These are phyloP conservation scores for Nothura maculosa DNA, from an alignment of 2,797 vertebrate genomes.

Conservation along the genomic window DNA sequence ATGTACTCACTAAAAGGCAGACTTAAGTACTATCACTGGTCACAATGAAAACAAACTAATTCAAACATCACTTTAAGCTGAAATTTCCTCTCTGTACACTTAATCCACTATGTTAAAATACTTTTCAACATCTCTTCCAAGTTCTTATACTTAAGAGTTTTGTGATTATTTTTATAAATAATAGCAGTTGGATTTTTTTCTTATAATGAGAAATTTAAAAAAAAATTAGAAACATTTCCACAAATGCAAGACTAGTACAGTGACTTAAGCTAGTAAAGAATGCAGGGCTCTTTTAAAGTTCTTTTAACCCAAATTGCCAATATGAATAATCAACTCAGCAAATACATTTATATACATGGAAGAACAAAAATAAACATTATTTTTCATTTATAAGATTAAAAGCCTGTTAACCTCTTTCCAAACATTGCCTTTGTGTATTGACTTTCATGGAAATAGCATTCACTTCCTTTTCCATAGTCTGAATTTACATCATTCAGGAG, in stretches of 20 bases:
- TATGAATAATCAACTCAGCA: slow-evolving; percentile 72
- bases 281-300: slow-evolving; percentile 32
- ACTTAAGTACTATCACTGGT: slow-evolving; percentile 66
- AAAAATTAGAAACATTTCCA: background rate
- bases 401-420: slow-evolving; percentile 61
- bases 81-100: slow-evolving; percentile 61
- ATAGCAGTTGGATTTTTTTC: slow-evolving; percentile 14
- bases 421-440: slow-evolving; percentile 77
- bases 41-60: slow-evolving; percentile 77
- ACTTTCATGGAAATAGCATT: slow-evolving; percentile 75
- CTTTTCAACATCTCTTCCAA: slow-evolving; percentile 65
- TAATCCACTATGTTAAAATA: slow-evolving; percentile 67
- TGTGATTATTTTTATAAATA: slow-evolving; percentile 73
- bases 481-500: slow-evolving; percentile 64
- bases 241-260: slow-evolving; percentile 37
- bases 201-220: background rate
- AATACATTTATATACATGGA: slow-evolving; percentile 71
- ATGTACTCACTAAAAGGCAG: slow-evolving; percentile 64
- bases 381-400: slow-evolving; percentile 71
- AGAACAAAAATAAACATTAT: slow-evolving; percentile 80
- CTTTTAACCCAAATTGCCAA: slow-evolving; percentile 58
- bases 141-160: background rate
- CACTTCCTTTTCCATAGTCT: slow-evolving; percentile 74
- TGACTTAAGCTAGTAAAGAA: slow-evolving; percentile 46
- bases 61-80: slow-evolving; percentile 72